Conservation (phyloP, 2,113 vertebrate genomes). For the Psephotus haematonotus region DNA sequence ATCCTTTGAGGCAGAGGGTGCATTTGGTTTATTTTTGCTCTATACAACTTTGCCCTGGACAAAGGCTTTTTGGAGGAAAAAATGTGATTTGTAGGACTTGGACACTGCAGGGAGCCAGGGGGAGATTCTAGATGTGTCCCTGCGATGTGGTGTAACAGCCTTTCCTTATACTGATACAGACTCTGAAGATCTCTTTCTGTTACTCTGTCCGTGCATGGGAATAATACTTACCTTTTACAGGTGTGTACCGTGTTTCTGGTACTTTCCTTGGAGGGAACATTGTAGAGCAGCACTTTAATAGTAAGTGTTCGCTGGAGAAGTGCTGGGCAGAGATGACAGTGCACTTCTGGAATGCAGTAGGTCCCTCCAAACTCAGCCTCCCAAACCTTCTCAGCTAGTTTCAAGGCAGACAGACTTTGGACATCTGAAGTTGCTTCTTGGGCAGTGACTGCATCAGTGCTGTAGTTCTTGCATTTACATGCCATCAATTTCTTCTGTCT, state of each 20-base stretch:
- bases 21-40: neutral
- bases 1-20: neutral
- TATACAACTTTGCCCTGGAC: neutral
- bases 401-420: neutral
- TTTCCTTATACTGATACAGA: neutral
- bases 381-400: neutral
- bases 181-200: neutral
- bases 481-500: neutral
- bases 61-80: neutral
- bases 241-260: fast-evolving
- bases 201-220: neutral
- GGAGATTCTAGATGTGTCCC: neutral
- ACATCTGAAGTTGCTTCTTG: neutral
- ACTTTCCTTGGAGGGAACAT: neutral
- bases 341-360: neutral
- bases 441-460: neutral
- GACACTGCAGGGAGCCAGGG: neutral
- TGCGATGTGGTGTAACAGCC: neutral
- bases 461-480: neutral
- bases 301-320: neutral
- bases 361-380: neutral
- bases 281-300: neutral
- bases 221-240: neutral
- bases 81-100: neutral
- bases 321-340: neutral